Conservation (phyloP, 2,113 vertebrate species). For the Sander lucioperca region DNA sequence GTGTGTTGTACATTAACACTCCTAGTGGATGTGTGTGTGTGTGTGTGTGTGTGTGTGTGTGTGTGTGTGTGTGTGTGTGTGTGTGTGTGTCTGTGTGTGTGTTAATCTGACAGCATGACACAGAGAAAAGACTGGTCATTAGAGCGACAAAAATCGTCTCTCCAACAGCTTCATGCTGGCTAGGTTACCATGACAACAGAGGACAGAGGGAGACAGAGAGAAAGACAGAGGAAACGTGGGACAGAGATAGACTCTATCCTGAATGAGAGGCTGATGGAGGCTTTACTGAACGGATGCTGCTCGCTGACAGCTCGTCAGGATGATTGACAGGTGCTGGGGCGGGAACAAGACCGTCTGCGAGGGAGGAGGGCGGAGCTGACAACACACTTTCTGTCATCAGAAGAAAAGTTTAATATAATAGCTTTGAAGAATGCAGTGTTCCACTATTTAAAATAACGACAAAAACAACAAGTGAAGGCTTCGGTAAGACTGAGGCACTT, state of each 20-base stretch:
- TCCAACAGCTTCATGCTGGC: background rate
- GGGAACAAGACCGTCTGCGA: background rate
- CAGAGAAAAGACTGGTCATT: background rate
- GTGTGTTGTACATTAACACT: background rate
- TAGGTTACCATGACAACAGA: constrained; percentile 25
- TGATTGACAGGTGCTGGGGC: constrained; percentile 20
- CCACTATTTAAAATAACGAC: background rate
- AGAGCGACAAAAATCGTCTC: constrained; percentile 4
- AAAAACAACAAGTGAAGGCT: background rate
- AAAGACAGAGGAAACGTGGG: background rate
- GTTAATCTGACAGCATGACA: background rate
- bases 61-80: background rate
- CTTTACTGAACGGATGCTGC: background rate
- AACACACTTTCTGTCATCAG: constrained; percentile 18
- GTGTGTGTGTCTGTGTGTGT: background rate
- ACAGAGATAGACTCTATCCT: background rate
- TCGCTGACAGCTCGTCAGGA: constrained; percentile 27
- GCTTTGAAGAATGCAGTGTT: background rate
- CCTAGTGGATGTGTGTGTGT: too few species aligned
- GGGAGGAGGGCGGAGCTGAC: constrained; percentile 1
- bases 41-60: background rate
- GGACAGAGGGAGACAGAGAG: background rate
- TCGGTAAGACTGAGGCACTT: background rate
- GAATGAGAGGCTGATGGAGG: background rate
- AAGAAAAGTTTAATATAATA: constrained; percentile 7